These are phyloP conservation scores for Dermochelys coriacea DNA, from an alignment of 2,797 vertebrate genomes.

Conservation along the genomic window DNA sequence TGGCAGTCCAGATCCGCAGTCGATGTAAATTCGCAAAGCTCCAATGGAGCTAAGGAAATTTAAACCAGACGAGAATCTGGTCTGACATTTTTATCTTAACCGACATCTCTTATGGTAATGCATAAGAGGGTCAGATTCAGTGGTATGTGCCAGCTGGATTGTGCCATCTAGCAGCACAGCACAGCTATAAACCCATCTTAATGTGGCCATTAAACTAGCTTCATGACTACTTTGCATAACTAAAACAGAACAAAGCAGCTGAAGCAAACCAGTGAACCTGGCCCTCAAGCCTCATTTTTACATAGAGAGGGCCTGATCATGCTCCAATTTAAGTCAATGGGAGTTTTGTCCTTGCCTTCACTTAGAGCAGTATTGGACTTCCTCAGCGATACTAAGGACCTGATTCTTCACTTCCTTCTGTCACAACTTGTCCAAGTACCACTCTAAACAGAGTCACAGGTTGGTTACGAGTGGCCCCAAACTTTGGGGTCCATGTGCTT, in stretches of 20 bases:
- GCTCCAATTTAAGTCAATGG: background rate
- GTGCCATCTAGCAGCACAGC: background rate
- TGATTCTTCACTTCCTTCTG: background rate
- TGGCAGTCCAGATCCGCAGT: background rate
- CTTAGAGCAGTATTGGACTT: background rate
- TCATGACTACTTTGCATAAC: background rate
- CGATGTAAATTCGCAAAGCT: background rate
- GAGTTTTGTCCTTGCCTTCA: background rate
- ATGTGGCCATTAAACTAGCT: constrained; percentile 6
- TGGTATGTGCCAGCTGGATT: constrained; percentile 23
- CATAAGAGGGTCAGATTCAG: background rate
- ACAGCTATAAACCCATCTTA: constrained; percentile 28
- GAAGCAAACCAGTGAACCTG: background rate
- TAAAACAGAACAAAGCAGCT: background rate
- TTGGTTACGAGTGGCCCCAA: background rate
- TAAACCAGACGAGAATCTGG: background rate
- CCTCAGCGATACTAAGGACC: background rate
- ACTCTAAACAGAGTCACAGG: background rate
- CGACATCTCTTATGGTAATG: background rate
- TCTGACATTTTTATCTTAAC: background rate
- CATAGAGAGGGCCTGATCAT: background rate
- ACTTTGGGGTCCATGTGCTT: background rate
- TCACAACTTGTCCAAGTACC: background rate
- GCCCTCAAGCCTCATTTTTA: background rate
- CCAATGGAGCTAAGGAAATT: background rate